These are phyloP conservation scores for Larimichthys crocea DNA, from an alignment of 2,113 vertebrate species.

Conservation along the genomic window DNA sequence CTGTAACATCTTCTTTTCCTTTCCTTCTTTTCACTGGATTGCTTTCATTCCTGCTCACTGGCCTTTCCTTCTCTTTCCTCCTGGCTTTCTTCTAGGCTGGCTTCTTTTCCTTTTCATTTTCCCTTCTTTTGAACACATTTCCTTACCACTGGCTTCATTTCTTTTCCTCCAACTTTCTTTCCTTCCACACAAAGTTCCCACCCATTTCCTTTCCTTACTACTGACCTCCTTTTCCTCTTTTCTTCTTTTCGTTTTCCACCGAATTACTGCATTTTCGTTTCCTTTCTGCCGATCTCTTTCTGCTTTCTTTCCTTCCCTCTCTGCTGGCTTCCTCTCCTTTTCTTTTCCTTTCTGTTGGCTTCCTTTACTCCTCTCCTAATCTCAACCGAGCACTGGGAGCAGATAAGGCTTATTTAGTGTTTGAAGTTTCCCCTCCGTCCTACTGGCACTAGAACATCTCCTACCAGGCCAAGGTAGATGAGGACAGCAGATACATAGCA, in stretches of 20 bases:
- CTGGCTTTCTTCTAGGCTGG: too few relatives aligned
- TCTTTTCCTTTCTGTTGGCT: slow-evolving; percentile 38
- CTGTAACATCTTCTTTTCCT: neutral
- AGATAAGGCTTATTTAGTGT: slow-evolving; percentile 82
- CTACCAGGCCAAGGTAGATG: slow-evolving; percentile 78
- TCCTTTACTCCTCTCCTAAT: slow-evolving; percentile 71
- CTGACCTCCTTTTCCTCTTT: too few relatives aligned
- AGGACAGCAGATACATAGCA: slow-evolving; percentile 74
- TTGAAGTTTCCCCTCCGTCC: slow-evolving; percentile 72
- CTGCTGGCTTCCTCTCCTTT: neutral
- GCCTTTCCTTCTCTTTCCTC: neutral
- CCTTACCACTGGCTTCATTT: neutral
- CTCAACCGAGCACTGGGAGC: slow-evolving; percentile 69
- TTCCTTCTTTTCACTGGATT: neutral
- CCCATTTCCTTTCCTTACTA: neutral
- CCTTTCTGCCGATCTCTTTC: neutral
- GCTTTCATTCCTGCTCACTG: neutral
- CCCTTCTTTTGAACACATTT: neutral
- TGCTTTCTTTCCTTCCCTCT: slow-evolving; percentile 9
- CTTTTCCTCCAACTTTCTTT: neutral
- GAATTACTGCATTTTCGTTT: neutral
- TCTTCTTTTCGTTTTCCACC: neutral
- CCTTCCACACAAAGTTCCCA: neutral
- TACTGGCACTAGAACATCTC: slow-evolving; percentile 75
- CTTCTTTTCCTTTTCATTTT: neutral